phyloP scores from a whole-genome alignment of 2,113 vertebrate species.

The Anoura caudifer region DNA sequence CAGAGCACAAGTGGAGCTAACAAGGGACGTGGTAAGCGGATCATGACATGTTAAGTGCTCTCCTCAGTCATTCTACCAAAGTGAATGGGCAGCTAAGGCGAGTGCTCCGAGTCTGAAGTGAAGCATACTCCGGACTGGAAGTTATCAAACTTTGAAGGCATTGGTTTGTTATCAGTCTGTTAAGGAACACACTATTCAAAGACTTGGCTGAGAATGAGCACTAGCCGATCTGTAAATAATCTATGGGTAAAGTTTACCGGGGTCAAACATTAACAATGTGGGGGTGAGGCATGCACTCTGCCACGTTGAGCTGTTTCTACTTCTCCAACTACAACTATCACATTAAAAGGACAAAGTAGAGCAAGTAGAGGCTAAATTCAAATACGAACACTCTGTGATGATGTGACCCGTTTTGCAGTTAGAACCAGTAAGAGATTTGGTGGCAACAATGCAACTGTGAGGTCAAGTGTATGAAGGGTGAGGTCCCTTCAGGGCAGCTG shows the following conservation, averaged over 20 bases:
- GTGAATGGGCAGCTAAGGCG: not conserved
- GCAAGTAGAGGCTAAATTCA: constrained; percentile 30
- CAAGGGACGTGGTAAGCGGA: not conserved
- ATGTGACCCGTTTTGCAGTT: constrained; percentile 16
- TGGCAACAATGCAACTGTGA: constrained; percentile 66
- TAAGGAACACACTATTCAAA: not conserved
- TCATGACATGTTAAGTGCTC: rapidly evolving
- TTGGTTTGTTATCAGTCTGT: not conserved
- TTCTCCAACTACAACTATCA: not conserved
- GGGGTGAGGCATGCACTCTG: not conserved
- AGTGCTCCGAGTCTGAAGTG: not conserved
- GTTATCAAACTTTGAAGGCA: not conserved
- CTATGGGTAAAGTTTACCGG: constrained; percentile 24
- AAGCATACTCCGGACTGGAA: not conserved
- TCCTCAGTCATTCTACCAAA: not conserved
- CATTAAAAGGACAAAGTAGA: not conserved
- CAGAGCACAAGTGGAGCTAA: not conserved
- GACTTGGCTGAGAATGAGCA: not conserved
- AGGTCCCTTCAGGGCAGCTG: constrained; percentile 78
- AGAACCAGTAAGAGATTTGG: not conserved
- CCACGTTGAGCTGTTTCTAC: constrained; percentile 20
- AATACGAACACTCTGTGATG: not conserved
- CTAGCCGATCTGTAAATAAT: constrained; percentile 47
- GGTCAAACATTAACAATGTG: constrained; percentile 83
- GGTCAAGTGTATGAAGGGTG: constrained; percentile 75